phyloP scores from a whole-genome alignment of 2,888 invertebrate species.

The Sepiola atlantica region DNA sequence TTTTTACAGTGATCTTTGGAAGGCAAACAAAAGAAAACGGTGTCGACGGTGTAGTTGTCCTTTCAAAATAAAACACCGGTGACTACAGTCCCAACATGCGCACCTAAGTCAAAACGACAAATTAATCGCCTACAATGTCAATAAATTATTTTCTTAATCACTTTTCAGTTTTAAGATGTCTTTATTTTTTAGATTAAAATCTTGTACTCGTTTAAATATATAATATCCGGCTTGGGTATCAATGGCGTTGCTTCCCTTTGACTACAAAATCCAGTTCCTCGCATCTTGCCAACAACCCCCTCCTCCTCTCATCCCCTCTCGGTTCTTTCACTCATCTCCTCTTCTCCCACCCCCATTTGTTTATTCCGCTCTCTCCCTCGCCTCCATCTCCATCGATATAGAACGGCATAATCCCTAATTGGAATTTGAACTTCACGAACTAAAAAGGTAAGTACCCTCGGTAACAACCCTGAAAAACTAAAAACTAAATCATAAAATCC shows the following conservation, averaged over 20 bases:
- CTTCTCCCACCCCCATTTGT: constrained; percentile 39
- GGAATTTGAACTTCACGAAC: constrained; percentile 38
- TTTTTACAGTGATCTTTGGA: neutral
- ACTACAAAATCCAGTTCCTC: neutral
- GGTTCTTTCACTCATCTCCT: neutral
- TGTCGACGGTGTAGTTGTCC: neutral
- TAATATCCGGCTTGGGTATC: neutral
- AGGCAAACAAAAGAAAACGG: constrained; percentile 32
- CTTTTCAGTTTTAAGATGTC: neutral
- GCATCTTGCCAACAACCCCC: neutral
- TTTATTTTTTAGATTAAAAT: neutral
- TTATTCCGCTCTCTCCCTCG: constrained; percentile 33
- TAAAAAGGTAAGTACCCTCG: constrained; percentile 37
- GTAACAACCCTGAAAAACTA: neutral
- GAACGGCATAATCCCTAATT: constrained; percentile 43
- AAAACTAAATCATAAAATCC: neutral
- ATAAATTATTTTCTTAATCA: neutral
- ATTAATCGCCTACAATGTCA: neutral
- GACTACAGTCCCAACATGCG: neutral
- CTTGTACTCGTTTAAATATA: neutral
- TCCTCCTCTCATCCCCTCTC: neutral
- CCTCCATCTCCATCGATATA: neutral
- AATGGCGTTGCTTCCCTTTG: neutral
- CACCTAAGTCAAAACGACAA: neutral
- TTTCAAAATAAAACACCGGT: neutral